Evolutionary conservation across 2,113 vertebrate species (phyloP).

Genomic region (Rhinoptilus africanus): DNA sequence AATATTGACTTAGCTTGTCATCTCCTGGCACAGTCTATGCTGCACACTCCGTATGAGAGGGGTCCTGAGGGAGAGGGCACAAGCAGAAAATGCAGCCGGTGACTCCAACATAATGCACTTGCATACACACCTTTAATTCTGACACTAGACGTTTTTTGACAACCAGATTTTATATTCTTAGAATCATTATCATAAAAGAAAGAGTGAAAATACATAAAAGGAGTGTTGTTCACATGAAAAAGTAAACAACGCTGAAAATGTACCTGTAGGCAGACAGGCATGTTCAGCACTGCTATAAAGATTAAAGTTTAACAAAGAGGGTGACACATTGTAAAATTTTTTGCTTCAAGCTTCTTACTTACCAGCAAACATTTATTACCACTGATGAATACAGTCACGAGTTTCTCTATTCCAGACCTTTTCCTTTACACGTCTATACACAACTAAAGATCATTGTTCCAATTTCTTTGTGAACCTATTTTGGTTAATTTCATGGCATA

Average conservation of each 20-base stretch:
- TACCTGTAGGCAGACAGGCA: neutral
- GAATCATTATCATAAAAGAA: neutral
- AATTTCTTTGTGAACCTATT: neutral
- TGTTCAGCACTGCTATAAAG: neutral
- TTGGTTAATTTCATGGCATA: neutral
- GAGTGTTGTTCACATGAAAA: neutral
- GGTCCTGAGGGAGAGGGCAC: neutral
- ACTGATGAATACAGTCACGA: neutral
- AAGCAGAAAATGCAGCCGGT: neutral
- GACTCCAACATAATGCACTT: neutral
- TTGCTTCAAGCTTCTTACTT: neutral
- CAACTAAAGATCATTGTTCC: neutral
- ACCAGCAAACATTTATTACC: neutral
- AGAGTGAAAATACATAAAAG: neutral
- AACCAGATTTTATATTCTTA: neutral
- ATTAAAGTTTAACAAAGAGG: neutral
- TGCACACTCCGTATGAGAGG: neutral
- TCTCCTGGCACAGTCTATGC: neutral
- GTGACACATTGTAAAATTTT: neutral
- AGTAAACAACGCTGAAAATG: neutral
- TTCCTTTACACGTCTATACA: neutral
- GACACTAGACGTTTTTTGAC: neutral
- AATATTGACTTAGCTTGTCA: neutral
- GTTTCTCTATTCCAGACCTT: neutral
- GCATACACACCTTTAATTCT: neutral